Evolutionary conservation across 2,113 vertebrate genomes (phyloP).

Genomic region (Dromaius novaehollandiae): DNA sequence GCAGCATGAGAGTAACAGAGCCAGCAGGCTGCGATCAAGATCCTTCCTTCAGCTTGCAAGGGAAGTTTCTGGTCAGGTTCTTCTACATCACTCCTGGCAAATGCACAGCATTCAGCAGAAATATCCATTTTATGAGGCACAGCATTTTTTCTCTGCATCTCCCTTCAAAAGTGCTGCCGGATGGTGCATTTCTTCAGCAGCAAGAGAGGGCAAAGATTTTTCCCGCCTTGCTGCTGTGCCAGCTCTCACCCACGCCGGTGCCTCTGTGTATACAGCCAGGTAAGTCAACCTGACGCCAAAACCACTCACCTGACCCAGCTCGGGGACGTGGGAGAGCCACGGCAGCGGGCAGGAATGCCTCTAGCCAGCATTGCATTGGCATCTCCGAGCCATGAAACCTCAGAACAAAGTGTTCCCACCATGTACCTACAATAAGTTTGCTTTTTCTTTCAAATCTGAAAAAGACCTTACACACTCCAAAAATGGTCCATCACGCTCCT

Average conservation of each 20-base stretch:
- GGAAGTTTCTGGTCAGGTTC: background rate
- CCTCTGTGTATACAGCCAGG: too few species aligned
- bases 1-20: background rate
- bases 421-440: background rate
- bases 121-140: background rate
- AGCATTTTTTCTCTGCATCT: background rate
- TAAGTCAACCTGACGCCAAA: too few species aligned
- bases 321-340: too few species aligned
- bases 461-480: background rate
- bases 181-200: background rate
- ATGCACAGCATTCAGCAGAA: background rate
- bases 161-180: background rate
- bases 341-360: background rate
- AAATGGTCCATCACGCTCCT: background rate
- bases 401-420: constrained; percentile 43
- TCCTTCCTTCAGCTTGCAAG: too few species aligned
- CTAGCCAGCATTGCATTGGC: background rate
- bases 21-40: fast-evolving
- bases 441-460: background rate
- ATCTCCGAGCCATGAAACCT: background rate
- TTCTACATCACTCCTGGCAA: background rate
- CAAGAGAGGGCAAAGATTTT: background rate
- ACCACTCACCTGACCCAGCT: too few species aligned
- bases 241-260: background rate
- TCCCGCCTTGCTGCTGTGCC: fast-evolving